Evolutionary conservation across 2,113 vertebrate genomes (phyloP), one percentile per base, ranked within the genome.

Genomic region (Vidua chalybeata): DNA sequence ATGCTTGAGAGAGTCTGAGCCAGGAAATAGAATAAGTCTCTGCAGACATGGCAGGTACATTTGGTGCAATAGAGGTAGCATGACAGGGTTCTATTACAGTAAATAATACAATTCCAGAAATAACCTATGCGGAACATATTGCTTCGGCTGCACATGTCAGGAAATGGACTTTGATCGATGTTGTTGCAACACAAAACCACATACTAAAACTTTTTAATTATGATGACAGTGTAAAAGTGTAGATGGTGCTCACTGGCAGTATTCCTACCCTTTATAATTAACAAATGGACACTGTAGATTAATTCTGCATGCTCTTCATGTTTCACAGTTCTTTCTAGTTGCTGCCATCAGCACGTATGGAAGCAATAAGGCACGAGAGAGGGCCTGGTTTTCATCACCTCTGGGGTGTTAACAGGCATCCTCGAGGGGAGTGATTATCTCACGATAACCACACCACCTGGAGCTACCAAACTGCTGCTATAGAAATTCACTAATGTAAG

Each of bases 61-160:
- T 96, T 93, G 89, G 89, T 91, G 76, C 82, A 93, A 81, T 61
- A 80, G 87, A 94, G 63, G 86, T 68, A 94, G 92, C 96, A 94
- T 95, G 95, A 97, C 94, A 96, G 90, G 84, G 88, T 67, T 97
- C 80, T 95, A 96, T 97, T 97, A 97, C 79, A 95, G 90, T 94
- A 97, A 98, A 96, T 97, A 97, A 98, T 95, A 96, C 94, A 98
- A 96, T 97, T 97, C 96, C 94, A 97, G 97, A 97, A 98, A 96
- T 97, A 98, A 97, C 96, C 95, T 97, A 48, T 96, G 97, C 64
- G 96, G 98, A 98, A 98, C 97, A 96, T 97, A 98, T 96, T 97
- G 97, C 96, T 89, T 97, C 94, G 97, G 96, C 94, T 95, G 94
- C 96, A 96, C 93, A 89, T 95, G 96, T 97, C 98, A 98, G 93